These are phyloP conservation scores for Pelodytes ibericus DNA, from an alignment of 2,797 vertebrate species.

Conservation along the genomic window DNA sequence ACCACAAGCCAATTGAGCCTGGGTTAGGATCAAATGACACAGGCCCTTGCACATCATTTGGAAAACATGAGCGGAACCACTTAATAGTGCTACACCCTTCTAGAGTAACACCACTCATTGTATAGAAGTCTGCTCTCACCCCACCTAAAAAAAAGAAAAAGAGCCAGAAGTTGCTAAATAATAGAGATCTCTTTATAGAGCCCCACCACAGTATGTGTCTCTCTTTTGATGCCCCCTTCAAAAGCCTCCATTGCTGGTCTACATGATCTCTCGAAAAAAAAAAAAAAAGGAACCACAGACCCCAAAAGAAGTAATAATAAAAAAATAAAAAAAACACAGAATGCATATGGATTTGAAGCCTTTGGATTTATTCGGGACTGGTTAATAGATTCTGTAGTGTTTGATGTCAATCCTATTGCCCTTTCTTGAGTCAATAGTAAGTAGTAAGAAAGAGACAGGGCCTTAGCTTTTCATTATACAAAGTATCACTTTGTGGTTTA, in stretches of 20 bases:
- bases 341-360: conserved; percentile 79
- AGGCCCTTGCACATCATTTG: conserved; percentile 79
- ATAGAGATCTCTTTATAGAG: conserved; percentile 78
- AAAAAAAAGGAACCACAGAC: conserved; percentile 56
- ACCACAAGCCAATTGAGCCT: conserved; percentile 66
- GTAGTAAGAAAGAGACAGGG: conserved; percentile 79
- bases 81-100: conserved; percentile 90
- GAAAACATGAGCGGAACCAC: conserved; percentile 92
- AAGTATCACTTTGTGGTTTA: conserved; percentile 77
- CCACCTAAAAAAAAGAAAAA: too few species aligned
- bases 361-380: conserved; percentile 73
- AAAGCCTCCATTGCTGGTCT: conserved; percentile 53
- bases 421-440: conserved; percentile 84
- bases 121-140: conserved; percentile 76
- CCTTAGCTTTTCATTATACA: conserved; percentile 81
- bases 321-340: conserved; percentile 69
- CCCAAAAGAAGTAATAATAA: conserved; percentile 75
- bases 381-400: conserved; percentile 82
- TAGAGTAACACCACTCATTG: conserved; percentile 80
- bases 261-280: conserved; percentile 74
- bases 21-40: conserved; percentile 86
- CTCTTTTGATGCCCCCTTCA: conserved; percentile 32
- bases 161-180: conserved; percentile 75
- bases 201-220: conserved; percentile 73
- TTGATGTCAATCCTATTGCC: conserved; percentile 81